These are phyloP conservation scores for Lasiurus cinereus DNA, from an alignment of 2,113 vertebrate species.

Conservation along the genomic window DNA sequence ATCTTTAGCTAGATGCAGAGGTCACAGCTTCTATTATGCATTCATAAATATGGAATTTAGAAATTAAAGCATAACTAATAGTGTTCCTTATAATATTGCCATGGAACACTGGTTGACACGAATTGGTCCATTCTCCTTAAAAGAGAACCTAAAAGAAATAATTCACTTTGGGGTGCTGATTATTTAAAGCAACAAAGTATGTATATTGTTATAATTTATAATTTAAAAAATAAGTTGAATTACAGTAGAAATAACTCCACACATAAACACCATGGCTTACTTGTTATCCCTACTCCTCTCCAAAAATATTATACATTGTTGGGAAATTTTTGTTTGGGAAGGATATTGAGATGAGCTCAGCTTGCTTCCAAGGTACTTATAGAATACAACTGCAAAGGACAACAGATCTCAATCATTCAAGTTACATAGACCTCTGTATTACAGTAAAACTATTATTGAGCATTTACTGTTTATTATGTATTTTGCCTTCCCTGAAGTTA, in stretches of 20 bases:
- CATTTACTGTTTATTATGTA: background rate
- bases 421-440: background rate
- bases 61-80: background rate
- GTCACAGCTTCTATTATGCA: background rate
- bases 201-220: background rate
- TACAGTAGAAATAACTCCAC: background rate
- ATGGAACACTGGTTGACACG: background rate
- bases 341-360: background rate
- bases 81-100: background rate
- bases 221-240: slow-evolving; percentile 2
- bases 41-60: background rate
- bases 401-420: background rate
- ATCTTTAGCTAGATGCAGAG: background rate
- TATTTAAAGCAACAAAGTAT: background rate
- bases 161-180: background rate
- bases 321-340: background rate
- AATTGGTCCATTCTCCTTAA: background rate
- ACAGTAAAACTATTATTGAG: background rate
- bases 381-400: background rate
- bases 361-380: background rate
- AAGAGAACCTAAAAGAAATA: background rate
- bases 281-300: background rate
- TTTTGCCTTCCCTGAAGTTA: background rate
- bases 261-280: background rate
- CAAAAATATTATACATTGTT: background rate